These are phyloP conservation scores for Dendrolimus pini DNA, from an alignment of 2,888 invertebrate genomes.

Conservation along the genomic window DNA sequence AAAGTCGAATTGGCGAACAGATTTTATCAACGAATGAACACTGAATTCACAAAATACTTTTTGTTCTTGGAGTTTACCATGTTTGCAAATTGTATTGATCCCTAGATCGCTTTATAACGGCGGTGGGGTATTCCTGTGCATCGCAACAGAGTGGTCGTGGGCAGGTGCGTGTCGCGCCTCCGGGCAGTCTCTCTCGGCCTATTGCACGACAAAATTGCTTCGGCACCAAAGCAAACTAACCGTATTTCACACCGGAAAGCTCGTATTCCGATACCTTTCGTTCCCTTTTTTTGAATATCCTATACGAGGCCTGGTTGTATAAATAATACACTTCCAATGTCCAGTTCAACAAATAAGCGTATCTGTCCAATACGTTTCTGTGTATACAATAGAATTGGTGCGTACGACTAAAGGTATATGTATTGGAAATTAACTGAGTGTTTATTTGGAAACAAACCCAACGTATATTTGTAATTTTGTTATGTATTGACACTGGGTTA, in stretches of 20 bases:
- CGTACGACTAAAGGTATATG: constrained; percentile 19
- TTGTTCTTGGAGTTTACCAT: neutral
- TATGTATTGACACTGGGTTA: no score
- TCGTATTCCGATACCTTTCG: constrained; percentile 17
- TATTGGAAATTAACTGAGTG: constrained; percentile 24
- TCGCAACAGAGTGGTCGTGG: constrained; percentile 5
- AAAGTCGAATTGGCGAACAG: no score
- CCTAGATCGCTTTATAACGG: constrained; percentile 1
- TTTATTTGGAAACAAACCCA: constrained; percentile 15
- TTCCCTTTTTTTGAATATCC: constrained; percentile 24
- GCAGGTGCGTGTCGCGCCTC: constrained; percentile 24
- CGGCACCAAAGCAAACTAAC: constrained; percentile 34
- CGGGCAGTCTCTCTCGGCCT: constrained; percentile 33
- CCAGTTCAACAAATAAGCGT: constrained; percentile 23
- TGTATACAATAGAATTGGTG: constrained; percentile 29
- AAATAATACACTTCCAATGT: constrained; percentile 10
- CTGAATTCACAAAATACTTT: no score
- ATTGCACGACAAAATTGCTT: constrained; percentile 38
- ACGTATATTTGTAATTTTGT: neutral
- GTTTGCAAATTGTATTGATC: neutral
- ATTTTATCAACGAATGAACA: no score
- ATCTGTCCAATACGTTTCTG: constrained; percentile 23
- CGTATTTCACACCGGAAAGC: constrained; percentile 36
- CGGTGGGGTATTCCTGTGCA: neutral
- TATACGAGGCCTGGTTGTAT: constrained; percentile 22